These are phyloP conservation scores for Phalacrocorax pelagicus DNA, from an alignment of 2,113 vertebrate species.

Conservation along the genomic window DNA sequence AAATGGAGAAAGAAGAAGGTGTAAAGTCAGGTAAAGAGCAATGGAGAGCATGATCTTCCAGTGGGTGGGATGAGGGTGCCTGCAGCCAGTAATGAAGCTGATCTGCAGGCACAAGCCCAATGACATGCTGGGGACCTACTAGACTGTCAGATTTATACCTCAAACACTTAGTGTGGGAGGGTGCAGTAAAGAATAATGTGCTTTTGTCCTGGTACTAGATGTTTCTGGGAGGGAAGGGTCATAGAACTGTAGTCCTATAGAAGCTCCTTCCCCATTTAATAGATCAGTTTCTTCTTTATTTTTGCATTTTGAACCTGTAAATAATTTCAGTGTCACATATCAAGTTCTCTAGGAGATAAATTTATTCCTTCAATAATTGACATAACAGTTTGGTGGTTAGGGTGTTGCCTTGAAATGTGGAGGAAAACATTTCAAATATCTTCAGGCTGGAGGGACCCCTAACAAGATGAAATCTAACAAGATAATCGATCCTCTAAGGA, in stretches of 20 bases:
- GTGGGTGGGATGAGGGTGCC: background rate
- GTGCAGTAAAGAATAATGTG: background rate
- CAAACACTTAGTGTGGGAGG: background rate
- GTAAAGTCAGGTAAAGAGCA: background rate
- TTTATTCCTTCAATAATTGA: background rate
- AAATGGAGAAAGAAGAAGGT: background rate
- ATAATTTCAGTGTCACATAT: background rate
- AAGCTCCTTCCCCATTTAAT: background rate
- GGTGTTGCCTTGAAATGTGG: background rate
- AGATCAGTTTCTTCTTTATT: background rate
- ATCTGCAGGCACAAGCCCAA: background rate
- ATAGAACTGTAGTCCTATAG: background rate
- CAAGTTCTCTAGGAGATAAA: background rate
- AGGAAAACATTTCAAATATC: background rate
- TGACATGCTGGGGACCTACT: fast-evolving
- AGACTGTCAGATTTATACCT: background rate
- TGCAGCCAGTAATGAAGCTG: background rate
- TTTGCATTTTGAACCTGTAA: background rate
- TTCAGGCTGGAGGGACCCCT: background rate
- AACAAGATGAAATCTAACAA: background rate
- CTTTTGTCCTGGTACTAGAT: background rate
- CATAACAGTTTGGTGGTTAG: background rate
- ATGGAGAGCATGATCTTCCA: background rate
- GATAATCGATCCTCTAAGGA: background rate
- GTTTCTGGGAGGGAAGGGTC: background rate